Conservation (phyloP, 2,113 vertebrate species). For the Progne subis region DNA sequence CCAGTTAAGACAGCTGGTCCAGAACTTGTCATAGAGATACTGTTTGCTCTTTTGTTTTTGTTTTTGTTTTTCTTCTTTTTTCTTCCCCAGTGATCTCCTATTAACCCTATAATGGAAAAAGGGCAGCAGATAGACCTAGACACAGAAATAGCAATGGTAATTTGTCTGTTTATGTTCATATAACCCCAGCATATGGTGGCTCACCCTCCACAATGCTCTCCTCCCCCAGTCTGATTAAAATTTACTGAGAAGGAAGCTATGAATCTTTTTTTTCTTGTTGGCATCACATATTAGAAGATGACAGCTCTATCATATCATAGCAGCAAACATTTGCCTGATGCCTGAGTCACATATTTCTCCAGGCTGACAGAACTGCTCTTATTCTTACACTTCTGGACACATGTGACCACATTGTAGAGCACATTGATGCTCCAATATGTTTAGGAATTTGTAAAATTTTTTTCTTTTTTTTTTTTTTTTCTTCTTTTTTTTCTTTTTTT, state of each 20-base stretch:
- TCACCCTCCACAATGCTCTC: background rate
- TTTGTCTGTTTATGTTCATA: background rate
- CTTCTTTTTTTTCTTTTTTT: too few species aligned
- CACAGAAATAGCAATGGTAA: background rate
- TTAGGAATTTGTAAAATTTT: background rate
- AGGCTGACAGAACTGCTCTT: background rate
- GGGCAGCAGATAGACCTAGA: background rate
- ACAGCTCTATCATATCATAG: background rate
- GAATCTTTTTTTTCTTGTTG: background rate
- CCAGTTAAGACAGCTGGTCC: background rate
- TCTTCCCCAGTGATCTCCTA: background rate
- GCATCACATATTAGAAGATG: background rate
- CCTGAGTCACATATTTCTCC: background rate
- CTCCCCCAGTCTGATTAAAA: background rate
- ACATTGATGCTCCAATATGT: background rate
- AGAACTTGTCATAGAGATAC: background rate
- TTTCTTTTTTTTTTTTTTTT: too few species aligned
- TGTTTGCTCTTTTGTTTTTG: background rate
- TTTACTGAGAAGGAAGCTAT: background rate
- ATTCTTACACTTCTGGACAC: background rate
- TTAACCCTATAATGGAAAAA: background rate
- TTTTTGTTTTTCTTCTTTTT: too few species aligned
- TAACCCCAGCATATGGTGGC: background rate
- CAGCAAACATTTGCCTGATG: background rate
- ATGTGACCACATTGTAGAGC: background rate